These are phyloP conservation scores for Oceanites oceanicus DNA, from an alignment of 2,113 vertebrate genomes.

Conservation along the genomic window DNA sequence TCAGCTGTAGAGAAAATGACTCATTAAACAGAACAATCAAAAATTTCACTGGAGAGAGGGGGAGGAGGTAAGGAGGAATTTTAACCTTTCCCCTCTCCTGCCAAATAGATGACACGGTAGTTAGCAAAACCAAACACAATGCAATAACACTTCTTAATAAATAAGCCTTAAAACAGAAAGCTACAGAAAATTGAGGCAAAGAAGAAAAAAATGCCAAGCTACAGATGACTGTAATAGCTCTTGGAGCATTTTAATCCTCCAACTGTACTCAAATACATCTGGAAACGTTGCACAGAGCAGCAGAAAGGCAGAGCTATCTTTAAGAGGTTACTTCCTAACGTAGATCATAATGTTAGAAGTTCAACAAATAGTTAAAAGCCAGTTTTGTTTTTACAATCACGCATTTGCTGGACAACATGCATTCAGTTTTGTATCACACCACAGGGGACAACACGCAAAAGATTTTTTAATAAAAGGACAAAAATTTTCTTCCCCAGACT, in stretches of 20 bases:
- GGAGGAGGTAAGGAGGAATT: constrained; percentile 36
- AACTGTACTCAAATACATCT: background rate
- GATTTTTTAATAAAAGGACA: background rate
- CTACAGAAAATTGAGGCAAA: background rate
- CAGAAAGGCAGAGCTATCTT: background rate
- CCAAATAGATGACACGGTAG: constrained; percentile 1
- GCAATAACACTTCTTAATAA: background rate
- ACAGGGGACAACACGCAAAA: background rate
- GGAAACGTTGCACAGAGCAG: background rate
- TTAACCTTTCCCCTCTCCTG: constrained; percentile 15
- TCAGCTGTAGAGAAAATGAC: constrained; percentile 62
- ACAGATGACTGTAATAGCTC: background rate
- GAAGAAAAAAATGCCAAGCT: background rate
- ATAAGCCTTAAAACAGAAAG: background rate
- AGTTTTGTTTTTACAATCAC: background rate
- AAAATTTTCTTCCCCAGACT: background rate
- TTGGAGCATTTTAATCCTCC: background rate
- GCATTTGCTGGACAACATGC: background rate
- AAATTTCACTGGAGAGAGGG: constrained; percentile 25
- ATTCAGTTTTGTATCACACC: background rate
- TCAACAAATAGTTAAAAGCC: background rate
- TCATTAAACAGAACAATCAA: constrained; percentile 52
- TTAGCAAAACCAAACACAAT: constrained; percentile 6
- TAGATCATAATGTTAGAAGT: background rate
- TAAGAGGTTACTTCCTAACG: background rate